Evolutionary conservation across 92 coral and sea anemone genomes (phyloP), one percentile per base, ranked within the genome.

Genomic region (Actinostola sp.): DNA sequence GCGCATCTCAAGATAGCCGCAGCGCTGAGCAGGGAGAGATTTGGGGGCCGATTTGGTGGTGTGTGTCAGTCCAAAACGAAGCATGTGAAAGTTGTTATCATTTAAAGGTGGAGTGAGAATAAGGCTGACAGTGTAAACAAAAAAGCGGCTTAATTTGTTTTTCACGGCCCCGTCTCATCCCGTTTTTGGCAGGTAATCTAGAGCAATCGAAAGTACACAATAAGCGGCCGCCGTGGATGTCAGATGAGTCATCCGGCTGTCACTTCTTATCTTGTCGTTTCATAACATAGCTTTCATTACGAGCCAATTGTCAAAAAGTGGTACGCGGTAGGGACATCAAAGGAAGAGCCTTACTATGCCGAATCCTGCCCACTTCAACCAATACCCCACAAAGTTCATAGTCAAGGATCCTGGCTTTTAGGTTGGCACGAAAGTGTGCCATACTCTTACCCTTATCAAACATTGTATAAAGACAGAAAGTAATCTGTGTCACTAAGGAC

Each of bases 141-240:
- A 60, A 42, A 76, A 57, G 78, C 74, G 46, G 71, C 61, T 76
- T 90, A 90, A 90, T 90, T 90, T 90, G 90, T 90, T 87, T 90
- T 90, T 90, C 90, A 88, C 93, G 72, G 84, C 80, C 85, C 74
- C 80, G 56, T 78, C 88, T 79, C 81, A 80, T 67, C 68, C 84
- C 89, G 67, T 79, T 51, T 88, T 82, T 85, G 92, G 79, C 92
- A 89, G 92, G 88, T 78, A 76, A 90, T 83, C 96, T 77, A 54
- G 43, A 68, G 78, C 85, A 78, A 90, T 90, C 93, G 63, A 73
- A 67, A 72, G 75, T 72, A 84, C 84, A 87, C 85, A 90, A 87
- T 73, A 70, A 61, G 78, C 73, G 72, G 80, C 78, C 74, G 72
- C 80, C 84, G 63, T 60, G 69, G 30, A 58, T 90, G 96, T 88